Evolutionary conservation across 2,113 vertebrate genomes (phyloP), one percentile per base, ranked within the genome.

Genomic region (Thunnus thynnus): DNA sequence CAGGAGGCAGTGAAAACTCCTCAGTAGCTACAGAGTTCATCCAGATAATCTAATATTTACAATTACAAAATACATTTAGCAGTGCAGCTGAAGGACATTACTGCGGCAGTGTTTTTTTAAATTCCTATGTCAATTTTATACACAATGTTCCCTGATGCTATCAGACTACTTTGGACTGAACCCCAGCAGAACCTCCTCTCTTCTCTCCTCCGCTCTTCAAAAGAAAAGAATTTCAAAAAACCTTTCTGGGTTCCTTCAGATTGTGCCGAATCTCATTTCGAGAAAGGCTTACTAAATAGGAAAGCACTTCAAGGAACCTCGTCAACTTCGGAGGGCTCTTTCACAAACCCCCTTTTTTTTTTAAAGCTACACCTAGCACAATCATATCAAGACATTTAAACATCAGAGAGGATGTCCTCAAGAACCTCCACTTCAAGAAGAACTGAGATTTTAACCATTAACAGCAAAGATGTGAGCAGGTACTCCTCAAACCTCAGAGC

Each of bases 131-230:
- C n/a, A 57, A 18, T 27, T 67, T 67, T 3, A 65, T 22, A 20
- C 51, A 61, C 20, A 58, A 9, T 32, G 17, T 60, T 51, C 61
- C 60, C 51, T 14, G 30, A 52, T 67, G n/a, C 62, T 70, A 27
- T 70, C 44, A 20, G 20, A 41, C 7, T 2, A 30, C 63, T 69
- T 50, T 56, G 50, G 57, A 75, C 47, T 3, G 2, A n/a, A 50
- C 48, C 30, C 62, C 18, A 57, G 27, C 58, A 63, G 57, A 75
- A 76, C 41, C 27, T 61, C 18, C 2, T 52, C 9, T 25, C 20
- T 60, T 0, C 4, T 2, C 32, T 66, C 72, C 11, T 62, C 2
- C 41, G 3, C 73, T 54, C 47, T 46, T 10, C 27, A 60, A 47
- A 65, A 65, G 65, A 32, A 66, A 66, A 46, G 14, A 18, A 14